phyloP scores from a whole-genome alignment of 2,888 invertebrate genomes.

The Lydus trimaculatus region DNA sequence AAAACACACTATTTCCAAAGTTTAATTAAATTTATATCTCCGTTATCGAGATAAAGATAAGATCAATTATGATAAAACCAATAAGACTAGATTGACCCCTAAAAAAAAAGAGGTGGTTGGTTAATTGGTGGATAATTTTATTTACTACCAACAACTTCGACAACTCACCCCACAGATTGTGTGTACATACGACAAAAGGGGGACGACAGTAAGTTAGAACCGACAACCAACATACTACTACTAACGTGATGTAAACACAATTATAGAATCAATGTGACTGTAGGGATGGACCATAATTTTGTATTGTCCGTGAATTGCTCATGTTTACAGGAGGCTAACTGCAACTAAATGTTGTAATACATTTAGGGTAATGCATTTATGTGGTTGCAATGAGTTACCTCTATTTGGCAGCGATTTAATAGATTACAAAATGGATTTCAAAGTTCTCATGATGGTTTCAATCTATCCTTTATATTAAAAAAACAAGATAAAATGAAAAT shows the following conservation, averaged over 20 bases:
- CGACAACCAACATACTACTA: constrained; percentile 32
- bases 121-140: constrained; percentile 40
- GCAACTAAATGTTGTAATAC: constrained; percentile 32
- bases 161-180: constrained; percentile 47
- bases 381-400: constrained; percentile 22
- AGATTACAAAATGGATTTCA: neutral
- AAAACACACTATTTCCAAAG: neutral
- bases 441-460: neutral
- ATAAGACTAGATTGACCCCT: constrained; percentile 29
- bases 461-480: neutral
- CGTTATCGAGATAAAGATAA: neutral
- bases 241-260: constrained; percentile 50
- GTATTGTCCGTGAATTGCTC: constrained; percentile 46
- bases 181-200: constrained; percentile 41
- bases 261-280: constrained; percentile 50
- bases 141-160: constrained; percentile 41
- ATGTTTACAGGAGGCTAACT: constrained; percentile 34
- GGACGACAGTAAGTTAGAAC: constrained; percentile 45
- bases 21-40: neutral
- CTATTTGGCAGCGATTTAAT: neutral
- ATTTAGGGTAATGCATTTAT: constrained; percentile 23
- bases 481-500: neutral
- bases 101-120: constrained; percentile 30
- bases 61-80: constrained; percentile 30
- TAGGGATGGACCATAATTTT: constrained; percentile 47